A percentile compares a stretch with the other conserved stretches of the same genome.
phyloP scores from a whole-genome alignment of 1,140 invertebrate species.

The Pogonognathellus flavescens region DNA sequence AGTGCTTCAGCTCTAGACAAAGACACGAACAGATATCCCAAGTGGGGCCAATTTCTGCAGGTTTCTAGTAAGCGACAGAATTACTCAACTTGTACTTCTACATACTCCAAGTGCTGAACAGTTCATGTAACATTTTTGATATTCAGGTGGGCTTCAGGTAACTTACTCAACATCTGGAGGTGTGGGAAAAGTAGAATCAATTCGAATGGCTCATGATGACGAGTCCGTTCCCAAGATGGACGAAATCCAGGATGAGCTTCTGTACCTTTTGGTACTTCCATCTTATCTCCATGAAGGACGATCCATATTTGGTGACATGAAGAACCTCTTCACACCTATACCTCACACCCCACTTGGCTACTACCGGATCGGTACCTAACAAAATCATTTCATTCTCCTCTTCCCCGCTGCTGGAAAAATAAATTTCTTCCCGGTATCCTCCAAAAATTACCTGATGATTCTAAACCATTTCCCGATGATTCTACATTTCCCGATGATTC shows the following conservation, averaged over 20 bases:
- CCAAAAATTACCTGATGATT: too few relatives aligned
- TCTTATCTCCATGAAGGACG: constrained; percentile 51
- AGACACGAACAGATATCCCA: neutral
- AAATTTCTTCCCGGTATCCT: too few relatives aligned
- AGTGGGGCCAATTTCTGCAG: constrained; percentile 62
- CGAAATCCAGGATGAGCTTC: neutral
- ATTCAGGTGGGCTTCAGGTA: constrained; percentile 56
- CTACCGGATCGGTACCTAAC: neutral
- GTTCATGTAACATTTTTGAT: neutral
- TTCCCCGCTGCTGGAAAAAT: too few relatives aligned
- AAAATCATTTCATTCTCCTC: too few relatives aligned
- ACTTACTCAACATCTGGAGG: constrained; percentile 25
- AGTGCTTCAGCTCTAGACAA: constrained; percentile 46
- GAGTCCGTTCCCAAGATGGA: neutral
- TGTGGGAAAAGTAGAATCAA: neutral
- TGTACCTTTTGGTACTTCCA: constrained; percentile 55
- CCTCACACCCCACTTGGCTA: neutral
- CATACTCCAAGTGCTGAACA: too few relatives aligned
- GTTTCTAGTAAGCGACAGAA: constrained; percentile 57
- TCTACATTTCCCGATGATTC: too few relatives aligned
- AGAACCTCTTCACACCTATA: neutral
- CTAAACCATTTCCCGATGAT: too few relatives aligned
- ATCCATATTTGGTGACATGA: constrained; percentile 29
- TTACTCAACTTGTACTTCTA: too few relatives aligned
- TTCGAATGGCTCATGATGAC: neutral